Evolutionary conservation across 2,113 vertebrate species (phyloP).

Genomic region (Elanus axillaris): DNA sequence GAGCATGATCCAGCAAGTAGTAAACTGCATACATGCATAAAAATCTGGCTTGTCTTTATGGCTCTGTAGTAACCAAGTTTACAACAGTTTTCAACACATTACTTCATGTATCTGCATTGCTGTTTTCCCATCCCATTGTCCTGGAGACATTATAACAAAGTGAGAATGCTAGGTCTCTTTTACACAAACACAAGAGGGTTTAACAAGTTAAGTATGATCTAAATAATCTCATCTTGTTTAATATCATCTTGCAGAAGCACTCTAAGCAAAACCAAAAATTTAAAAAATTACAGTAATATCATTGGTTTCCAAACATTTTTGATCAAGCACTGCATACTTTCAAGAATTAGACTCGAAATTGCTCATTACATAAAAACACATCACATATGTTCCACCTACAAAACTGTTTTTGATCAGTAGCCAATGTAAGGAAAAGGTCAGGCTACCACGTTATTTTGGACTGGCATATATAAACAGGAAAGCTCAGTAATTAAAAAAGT

Average conservation of each 20-base stretch:
- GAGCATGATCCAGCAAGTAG: neutral
- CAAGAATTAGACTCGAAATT: neutral
- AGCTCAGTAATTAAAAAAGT: neutral
- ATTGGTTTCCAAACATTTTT: neutral
- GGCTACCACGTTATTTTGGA: neutral
- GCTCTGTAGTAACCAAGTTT: neutral
- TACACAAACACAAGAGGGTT: neutral
- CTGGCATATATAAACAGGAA: neutral
- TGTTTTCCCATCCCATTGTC: neutral
- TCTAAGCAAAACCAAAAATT: neutral
- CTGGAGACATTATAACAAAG: neutral
- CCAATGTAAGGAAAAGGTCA: neutral
- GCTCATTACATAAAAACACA: neutral
- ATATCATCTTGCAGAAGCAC: neutral
- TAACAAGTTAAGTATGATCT: neutral
- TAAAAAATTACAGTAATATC: neutral
- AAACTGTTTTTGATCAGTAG: neutral
- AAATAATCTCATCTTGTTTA: neutral
- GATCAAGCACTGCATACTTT: neutral
- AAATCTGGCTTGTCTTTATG: neutral
- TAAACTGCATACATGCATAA: neutral
- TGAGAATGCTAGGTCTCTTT: neutral
- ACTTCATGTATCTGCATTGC: neutral
- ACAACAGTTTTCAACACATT: neutral
- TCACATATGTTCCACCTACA: neutral